Percentiles rank a stretch among this genome's conserved stretches.
These are phyloP conservation scores for Chromis chromis DNA, from an alignment of 2,797 vertebrate genomes.

Conservation along the genomic window DNA sequence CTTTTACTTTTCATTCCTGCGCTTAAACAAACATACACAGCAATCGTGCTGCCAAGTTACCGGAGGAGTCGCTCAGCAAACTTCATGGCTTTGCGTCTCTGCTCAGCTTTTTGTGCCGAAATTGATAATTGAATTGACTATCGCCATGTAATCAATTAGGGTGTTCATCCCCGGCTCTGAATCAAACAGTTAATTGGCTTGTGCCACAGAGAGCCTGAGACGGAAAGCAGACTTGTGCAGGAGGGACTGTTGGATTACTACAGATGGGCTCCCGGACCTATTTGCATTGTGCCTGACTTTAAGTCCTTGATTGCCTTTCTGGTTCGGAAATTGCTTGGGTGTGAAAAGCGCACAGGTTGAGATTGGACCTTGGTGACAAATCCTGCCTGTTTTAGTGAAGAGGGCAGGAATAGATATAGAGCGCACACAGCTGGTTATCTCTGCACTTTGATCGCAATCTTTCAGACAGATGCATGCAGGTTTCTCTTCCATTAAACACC, in stretches of 20 bases:
- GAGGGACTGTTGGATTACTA: conserved; percentile 75
- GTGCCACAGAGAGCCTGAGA: conserved; percentile 78
- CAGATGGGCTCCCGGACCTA: conserved; percentile 73
- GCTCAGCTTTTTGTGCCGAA: conserved; percentile 70
- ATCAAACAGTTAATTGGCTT: conserved; percentile 83
- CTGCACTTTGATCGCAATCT: conserved; percentile 74
- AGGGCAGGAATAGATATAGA: conserved; percentile 49
- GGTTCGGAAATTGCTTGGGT: conserved; percentile 66
- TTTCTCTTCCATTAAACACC: conserved; percentile 72
- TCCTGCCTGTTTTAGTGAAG: conserved; percentile 59
- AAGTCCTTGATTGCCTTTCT: conserved; percentile 73
- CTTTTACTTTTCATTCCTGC: conserved; percentile 57
- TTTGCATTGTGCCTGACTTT: conserved; percentile 77
- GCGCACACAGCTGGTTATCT: conserved; percentile 61
- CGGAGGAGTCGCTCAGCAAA: conserved; percentile 64
- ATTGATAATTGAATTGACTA: conserved; percentile 84
- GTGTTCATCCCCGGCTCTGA: conserved; percentile 73
- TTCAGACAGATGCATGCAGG: conserved; percentile 68
- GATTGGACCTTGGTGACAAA: conserved; percentile 64
- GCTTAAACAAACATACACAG: conserved; percentile 69
- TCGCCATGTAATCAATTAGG: conserved; percentile 84
- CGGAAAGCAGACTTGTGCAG: conserved; percentile 60
- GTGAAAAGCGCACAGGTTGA: conserved; percentile 59
- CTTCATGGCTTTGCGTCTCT: conserved; percentile 54
- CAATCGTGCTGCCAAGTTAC: conserved; percentile 60